A percentile compares a stretch with the other conserved stretches of the same genome.
These are phyloP conservation scores for Ceyx erithaca DNA, from an alignment of 2,797 vertebrate species.

Conservation along the genomic window DNA sequence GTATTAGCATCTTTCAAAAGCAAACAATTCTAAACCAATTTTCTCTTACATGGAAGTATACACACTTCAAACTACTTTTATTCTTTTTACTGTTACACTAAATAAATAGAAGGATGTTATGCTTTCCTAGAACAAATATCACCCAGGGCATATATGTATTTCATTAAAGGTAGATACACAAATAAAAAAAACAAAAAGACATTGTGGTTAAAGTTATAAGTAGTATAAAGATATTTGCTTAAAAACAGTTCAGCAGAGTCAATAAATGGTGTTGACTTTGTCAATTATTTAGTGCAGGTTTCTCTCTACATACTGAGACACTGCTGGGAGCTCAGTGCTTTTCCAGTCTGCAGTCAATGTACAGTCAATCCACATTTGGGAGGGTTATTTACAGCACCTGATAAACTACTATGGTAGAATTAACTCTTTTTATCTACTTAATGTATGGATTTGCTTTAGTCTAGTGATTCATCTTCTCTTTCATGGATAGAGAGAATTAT, in stretches of 20 bases:
- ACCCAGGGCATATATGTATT: background rate
- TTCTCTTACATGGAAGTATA: background rate
- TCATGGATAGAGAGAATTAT: background rate
- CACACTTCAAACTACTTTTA: background rate
- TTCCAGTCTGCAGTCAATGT: background rate
- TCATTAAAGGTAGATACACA: background rate
- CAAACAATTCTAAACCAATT: background rate
- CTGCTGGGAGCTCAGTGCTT: background rate
- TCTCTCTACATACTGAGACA: background rate
- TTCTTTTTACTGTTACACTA: background rate
- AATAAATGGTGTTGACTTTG: background rate
- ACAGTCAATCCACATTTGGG: background rate
- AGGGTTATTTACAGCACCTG: background rate
- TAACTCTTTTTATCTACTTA: constrained; percentile 1
- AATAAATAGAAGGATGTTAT: background rate
- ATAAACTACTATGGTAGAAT: constrained; percentile 56
- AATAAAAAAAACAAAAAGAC: background rate
- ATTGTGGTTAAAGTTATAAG: background rate
- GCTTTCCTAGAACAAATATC: background rate
- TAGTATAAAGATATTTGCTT: background rate
- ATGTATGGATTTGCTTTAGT: constrained; percentile 1
- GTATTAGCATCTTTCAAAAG: background rate
- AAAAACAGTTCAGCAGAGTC: constrained; percentile 41
- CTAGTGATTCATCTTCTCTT: constrained; percentile 22
- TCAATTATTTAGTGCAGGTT: background rate